A percentile compares a stretch with the other conserved stretches of the same genome.
phyloP scores from a whole-genome alignment of 2,797 vertebrate species.

The Crocodylus rhombifer region DNA sequence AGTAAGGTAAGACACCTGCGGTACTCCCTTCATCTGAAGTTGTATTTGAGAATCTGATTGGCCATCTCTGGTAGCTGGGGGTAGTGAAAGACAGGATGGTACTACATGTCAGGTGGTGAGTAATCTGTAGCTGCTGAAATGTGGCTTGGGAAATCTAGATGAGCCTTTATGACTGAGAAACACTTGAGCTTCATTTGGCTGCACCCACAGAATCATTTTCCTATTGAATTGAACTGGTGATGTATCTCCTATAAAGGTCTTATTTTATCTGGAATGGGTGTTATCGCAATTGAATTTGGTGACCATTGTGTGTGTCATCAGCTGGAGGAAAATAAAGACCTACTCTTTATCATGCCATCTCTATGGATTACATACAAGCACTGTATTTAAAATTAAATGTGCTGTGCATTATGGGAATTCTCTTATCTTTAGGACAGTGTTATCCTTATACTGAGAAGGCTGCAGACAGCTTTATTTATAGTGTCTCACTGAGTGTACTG shows the following conservation, averaged over 20 bases:
- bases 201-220: neutral
- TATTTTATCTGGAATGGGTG: neutral
- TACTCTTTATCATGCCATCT: accelerated
- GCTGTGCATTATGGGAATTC: accelerated
- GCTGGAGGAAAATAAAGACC: neutral
- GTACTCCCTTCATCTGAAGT: neutral
- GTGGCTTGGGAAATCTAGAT: neutral
- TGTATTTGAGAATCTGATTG: neutral
- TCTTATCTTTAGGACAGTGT: neutral
- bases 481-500: neutral
- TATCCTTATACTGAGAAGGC: neutral
- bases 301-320: neutral
- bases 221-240: neutral
- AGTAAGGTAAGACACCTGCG: neutral
- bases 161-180: neutral
- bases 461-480: neutral
- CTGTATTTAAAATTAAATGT: neutral
- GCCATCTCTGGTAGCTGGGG: neutral
- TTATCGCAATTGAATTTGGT: neutral
- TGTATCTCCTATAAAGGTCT: neutral
- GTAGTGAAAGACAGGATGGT: neutral
- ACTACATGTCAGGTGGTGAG: too few species aligned
- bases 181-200: neutral
- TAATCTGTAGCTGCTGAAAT: neutral
- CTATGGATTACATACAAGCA: accelerated